Evolutionary conservation across 1,140 invertebrate genomes (phyloP).

Genomic region (Gryon sp.): DNA sequence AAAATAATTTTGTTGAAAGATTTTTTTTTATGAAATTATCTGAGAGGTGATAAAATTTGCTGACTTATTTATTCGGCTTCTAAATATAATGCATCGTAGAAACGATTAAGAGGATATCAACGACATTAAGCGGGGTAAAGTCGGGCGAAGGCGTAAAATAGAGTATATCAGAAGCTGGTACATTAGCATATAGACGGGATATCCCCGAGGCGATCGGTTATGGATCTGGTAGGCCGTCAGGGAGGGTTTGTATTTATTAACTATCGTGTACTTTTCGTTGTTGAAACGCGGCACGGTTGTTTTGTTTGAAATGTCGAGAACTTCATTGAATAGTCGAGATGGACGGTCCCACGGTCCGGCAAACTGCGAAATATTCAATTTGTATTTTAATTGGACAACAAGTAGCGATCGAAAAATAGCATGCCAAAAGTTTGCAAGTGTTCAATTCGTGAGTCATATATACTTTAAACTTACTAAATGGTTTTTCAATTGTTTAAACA

Average conservation of each 20-base stretch:
- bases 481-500: too few species aligned
- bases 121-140: conserved; percentile 59
- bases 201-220: conserved; percentile 69
- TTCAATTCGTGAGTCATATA: not conserved
- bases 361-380: conserved; percentile 54
- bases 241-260: conserved; percentile 75
- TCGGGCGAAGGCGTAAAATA: conserved; percentile 72
- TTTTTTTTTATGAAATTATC: too few species aligned
- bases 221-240: conserved; percentile 63
- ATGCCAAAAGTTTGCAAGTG: not conserved
- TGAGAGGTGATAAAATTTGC: too few species aligned
- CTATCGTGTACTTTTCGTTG: conserved; percentile 72
- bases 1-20: too few species aligned
- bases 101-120: conserved; percentile 63
- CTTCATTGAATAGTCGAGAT: conserved; percentile 40
- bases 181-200: conserved; percentile 79
- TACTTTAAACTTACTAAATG: too few species aligned
- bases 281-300: conserved; percentile 56
- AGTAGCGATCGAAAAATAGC: not conserved
- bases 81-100: conserved; percentile 63
- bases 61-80: conserved; percentile 58
- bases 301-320: conserved; percentile 53
- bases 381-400: conserved; percentile 39
- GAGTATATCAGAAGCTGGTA: conserved; percentile 74
- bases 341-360: conserved; percentile 29